A percentile compares a stretch with the other conserved stretches of the same genome.
Conservation (phyloP, 2,888 invertebrate species). For the Agrotis exclamationis region DNA sequence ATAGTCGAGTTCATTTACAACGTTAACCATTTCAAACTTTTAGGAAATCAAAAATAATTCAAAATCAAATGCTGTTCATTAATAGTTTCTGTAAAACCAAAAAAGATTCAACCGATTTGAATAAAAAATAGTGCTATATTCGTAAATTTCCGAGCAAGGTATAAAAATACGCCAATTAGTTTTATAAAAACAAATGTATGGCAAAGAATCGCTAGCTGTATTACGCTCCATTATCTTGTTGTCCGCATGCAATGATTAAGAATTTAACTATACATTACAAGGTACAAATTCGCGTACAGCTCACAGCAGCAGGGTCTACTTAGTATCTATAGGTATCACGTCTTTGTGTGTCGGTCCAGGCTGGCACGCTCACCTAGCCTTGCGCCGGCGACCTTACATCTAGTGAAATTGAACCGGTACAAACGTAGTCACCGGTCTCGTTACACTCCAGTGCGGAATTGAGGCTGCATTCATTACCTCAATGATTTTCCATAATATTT, state of each 20-base stretch:
- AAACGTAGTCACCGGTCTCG: slow-evolving; percentile 69
- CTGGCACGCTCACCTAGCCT: slow-evolving; percentile 84
- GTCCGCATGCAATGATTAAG: background rate
- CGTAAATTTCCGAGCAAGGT: too few relatives aligned
- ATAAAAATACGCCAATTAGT: background rate
- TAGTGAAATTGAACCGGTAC: slow-evolving; percentile 89
- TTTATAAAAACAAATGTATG: background rate
- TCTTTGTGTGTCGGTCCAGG: slow-evolving; percentile 53
- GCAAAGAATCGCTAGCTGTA: background rate
- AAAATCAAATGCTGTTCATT: too few relatives aligned
- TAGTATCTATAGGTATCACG: slow-evolving; percentile 19
- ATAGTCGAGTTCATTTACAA: slow-evolving; percentile 24
- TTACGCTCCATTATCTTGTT: background rate
- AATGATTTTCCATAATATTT: slow-evolving; percentile 59
- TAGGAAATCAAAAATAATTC: background rate
- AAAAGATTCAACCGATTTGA: too few relatives aligned
- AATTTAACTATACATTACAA: background rate
- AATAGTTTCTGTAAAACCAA: too few relatives aligned
- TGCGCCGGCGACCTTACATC: slow-evolving; percentile 86
- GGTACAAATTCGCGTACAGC: slow-evolving; percentile 2
- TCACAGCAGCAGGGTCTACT: slow-evolving; percentile 10
- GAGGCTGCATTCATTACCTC: slow-evolving; percentile 71
- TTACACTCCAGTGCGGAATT: slow-evolving; percentile 72
- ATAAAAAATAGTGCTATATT: too few relatives aligned
- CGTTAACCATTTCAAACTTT: background rate